Base-by-base conservation (phyloP, 2,888 invertebrate genomes). In the Nomada ferruginata region DNA sequence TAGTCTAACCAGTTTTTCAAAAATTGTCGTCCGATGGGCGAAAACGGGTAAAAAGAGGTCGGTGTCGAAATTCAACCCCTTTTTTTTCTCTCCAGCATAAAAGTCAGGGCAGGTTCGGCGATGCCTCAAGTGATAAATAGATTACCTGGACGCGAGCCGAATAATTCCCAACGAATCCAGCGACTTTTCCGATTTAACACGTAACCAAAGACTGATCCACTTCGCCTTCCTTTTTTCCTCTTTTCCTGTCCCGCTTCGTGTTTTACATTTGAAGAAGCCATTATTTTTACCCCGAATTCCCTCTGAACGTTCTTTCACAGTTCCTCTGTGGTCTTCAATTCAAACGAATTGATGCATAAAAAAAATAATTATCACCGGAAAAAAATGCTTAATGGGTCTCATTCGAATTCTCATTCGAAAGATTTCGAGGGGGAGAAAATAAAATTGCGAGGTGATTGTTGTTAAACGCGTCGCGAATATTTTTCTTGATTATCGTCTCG, bases 111-210 rank as follows among this genome's bases (percentile, higher is more conserved):
- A 66, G 20, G 70, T 50, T 69, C 76, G 73, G 76, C 76, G 47
- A 81, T 73, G 81, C 70, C 57, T 76, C 82, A 57, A 73, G 76
- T 74, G 83, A 83, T 83, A 83, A 83, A 83, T 82, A 82, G 82
- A 83, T 83, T 76, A 83, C 72, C 61, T 55, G 73, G 4, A 82
- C 83, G 82, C 66, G 76, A 47, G 61, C 50, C 77, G 82, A 83
- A 83, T 82, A 81, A 82, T 81, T 82, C 75, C 29, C 36, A 47
- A 13, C 23, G 61, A 20, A 47, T 20, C 29, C 71, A 57, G 20
- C 26, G 60, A 29, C 26, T 42, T 57, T 65, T 42, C 42, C 63
- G 15, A 18, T 29, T 18, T 52, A 64, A 70, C 52, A 36, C 47
- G 36, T 50, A 47, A 65, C 26, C 59, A 42, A 44, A 59, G 42